Conservation (phyloP, 1,140 invertebrate genomes). For the Druon quercuslanigerum region DNA sequence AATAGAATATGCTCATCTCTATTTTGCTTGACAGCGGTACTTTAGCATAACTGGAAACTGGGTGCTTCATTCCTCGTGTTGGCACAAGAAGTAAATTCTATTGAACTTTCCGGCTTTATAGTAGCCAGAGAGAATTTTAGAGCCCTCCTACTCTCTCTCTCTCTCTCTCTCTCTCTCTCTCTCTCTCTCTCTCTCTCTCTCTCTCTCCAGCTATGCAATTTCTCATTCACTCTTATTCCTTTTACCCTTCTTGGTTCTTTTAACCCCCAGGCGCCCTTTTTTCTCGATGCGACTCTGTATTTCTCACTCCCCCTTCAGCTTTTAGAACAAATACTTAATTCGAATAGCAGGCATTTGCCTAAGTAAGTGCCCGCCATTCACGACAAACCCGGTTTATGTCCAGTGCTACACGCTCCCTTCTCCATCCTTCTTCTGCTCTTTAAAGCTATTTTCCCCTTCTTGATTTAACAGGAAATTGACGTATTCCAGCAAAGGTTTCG, state of each 20-base stretch:
- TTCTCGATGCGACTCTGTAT: conserved; percentile 52
- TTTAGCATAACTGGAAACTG: conserved; percentile 57
- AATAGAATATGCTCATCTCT: conserved; percentile 51
- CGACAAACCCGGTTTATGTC: conserved; percentile 65
- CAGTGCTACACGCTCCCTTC: conserved; percentile 39
- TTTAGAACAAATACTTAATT: conserved; percentile 76
- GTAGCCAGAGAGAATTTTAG: conserved; percentile 62
- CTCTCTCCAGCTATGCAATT: background rate
- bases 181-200: background rate
- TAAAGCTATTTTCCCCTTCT: conserved; percentile 34
- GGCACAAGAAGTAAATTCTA: conserved; percentile 62
- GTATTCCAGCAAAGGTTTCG: conserved; percentile 1
- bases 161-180: background rate
- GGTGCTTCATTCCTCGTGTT: conserved; percentile 50
- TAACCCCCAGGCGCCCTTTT: conserved; percentile 36
- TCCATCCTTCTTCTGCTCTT: conserved; percentile 33
- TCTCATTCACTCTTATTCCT: conserved; percentile 41
- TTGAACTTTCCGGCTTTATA: conserved; percentile 63
- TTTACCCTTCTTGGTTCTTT: conserved; percentile 36
- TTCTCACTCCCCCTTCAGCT: conserved; percentile 63
- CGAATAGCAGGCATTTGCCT: conserved; percentile 72
- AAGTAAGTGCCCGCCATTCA: conserved; percentile 72
- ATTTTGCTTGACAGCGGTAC: conserved; percentile 47
- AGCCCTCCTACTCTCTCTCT: conserved; percentile 39
- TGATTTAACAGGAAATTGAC: background rate